phyloP scores from a whole-genome alignment of 2,888 invertebrate species.

The Drosophila mercatorum region DNA sequence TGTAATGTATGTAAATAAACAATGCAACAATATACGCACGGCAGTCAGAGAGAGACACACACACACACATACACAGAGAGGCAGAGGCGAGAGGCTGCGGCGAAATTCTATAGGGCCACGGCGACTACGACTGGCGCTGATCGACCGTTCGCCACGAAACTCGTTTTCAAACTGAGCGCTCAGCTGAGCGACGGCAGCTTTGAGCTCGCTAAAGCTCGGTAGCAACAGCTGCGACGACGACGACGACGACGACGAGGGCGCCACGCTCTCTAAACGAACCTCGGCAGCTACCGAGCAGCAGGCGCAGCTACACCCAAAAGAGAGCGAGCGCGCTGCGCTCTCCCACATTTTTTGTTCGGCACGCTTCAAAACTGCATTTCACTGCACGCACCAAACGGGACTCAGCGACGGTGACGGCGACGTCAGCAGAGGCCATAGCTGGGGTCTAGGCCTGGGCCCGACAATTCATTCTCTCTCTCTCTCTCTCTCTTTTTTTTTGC shows the following conservation, averaged over 20 bases:
- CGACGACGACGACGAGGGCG: conserved; percentile 31
- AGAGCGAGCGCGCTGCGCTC: conserved; percentile 28
- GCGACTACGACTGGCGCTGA: conserved; percentile 56
- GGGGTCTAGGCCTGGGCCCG: conserved; percentile 41
- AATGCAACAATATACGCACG: conserved; percentile 44
- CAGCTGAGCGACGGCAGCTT: conserved; percentile 55
- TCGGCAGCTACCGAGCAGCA: conserved; percentile 35
- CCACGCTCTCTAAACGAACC: conserved; percentile 39
- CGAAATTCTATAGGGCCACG: conserved; percentile 58
- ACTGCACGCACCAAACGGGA: conserved; percentile 37
- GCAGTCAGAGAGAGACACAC: conserved; percentile 5
- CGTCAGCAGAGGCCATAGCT: conserved; percentile 11
- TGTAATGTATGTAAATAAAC: conserved; percentile 70
- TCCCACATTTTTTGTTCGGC: conserved; percentile 33
- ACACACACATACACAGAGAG: background rate
- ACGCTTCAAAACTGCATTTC: conserved; percentile 58
- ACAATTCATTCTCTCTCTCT: conserved; percentile 53
- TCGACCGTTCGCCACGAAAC: conserved; percentile 78
- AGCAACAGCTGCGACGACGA: conserved; percentile 40
- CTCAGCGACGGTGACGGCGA: conserved; percentile 10
- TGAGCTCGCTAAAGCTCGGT: conserved; percentile 54
- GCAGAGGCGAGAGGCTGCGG: conserved; percentile 45
- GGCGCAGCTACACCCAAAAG: conserved; percentile 43
- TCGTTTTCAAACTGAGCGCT: conserved; percentile 80
- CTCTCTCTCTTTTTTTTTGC: conserved; percentile 20